Base-by-base conservation (phyloP, 2,113 vertebrate species). In the Phodopus roborovskii region DNA sequence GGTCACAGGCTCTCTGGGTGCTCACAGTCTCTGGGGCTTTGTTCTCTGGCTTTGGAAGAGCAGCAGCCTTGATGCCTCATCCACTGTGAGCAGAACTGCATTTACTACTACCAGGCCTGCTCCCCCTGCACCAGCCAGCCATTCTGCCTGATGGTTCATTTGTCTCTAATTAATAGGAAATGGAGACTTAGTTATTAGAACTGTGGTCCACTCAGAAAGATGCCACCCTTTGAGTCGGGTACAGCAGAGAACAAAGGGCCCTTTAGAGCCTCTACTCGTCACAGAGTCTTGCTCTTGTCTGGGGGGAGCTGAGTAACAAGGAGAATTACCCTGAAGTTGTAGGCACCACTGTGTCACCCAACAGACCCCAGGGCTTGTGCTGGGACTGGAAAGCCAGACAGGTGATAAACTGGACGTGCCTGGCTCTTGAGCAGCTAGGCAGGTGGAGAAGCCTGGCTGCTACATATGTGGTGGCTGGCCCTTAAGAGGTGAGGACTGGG, bases 391-490 rank as follows among this genome's bases (percentile, higher is more conserved):
- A 83, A 42, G 15, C 58, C 45, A 64, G 70, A 53, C 36, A 20
- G 5, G 1, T 20, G 0, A 24, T 7, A 73, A 3, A 17, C 3
- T 28, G 1, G 36, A 24, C 7, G 0, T 0, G 17, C 4, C 22
- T 36, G 0, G 15, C 5, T 22, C 5, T 17, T 36, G 0, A 8
- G 8, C 26, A 42, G 24, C 81, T 0, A 4, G 9, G 66, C 30
- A 13, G 3, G 26, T 2, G 11, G 84, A 64, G 12, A 74, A 39
- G n/a, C 62, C 88, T 50, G 0, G 24, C 2, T 16, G 15, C 22
- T 0, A 0, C 2, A 8, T 36, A 0, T 28, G 7, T 8, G 7
- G 17, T 1, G 1, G n/a, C 11, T 1, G 1, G 45, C 16, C 20
- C 1, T 39, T 17, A 16, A 11, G 5, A 79, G 3, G 60, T 4